Evolutionary conservation across 2,888 invertebrate genomes (phyloP).

Genomic region (Desoria tigrina): DNA sequence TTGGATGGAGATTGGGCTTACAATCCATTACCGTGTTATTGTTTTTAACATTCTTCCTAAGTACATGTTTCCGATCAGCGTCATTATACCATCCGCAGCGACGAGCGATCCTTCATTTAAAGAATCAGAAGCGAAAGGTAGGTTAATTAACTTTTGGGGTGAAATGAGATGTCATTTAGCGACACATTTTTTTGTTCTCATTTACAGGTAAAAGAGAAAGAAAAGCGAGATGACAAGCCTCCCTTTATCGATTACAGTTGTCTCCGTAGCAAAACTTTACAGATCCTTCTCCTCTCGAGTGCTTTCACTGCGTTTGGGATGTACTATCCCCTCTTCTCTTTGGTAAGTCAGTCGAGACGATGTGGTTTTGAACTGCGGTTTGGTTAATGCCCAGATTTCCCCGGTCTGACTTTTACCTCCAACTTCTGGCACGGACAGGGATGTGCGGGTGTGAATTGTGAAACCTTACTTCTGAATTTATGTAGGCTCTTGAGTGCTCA

Average conservation of each 20-base stretch:
- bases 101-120: constrained; percentile 81
- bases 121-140: constrained; percentile 82
- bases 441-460: neutral
- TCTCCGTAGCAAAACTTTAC: constrained; percentile 77
- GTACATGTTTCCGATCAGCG: constrained; percentile 84
- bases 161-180: too few relatives aligned
- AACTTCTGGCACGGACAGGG: neutral
- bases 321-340: constrained; percentile 80
- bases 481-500: constrained; percentile 43
- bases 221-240: constrained; percentile 73
- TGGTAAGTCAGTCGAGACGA: constrained; percentile 61
- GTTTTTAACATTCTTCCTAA: constrained; percentile 78
- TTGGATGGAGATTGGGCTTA: constrained; percentile 79
- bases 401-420: neutral
- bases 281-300: constrained; percentile 77
- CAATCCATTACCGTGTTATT: constrained; percentile 86
- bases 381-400: neutral
- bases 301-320: constrained; percentile 79
- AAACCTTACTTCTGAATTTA: neutral
- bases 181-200: too few relatives aligned
- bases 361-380: neutral
- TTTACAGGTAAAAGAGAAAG: constrained; percentile 65
- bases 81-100: constrained; percentile 85
- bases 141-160: too few relatives aligned
- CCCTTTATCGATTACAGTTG: constrained; percentile 85